phyloP scores from a whole-genome alignment of 2,113 vertebrate species.

The Solea senegalensis region DNA sequence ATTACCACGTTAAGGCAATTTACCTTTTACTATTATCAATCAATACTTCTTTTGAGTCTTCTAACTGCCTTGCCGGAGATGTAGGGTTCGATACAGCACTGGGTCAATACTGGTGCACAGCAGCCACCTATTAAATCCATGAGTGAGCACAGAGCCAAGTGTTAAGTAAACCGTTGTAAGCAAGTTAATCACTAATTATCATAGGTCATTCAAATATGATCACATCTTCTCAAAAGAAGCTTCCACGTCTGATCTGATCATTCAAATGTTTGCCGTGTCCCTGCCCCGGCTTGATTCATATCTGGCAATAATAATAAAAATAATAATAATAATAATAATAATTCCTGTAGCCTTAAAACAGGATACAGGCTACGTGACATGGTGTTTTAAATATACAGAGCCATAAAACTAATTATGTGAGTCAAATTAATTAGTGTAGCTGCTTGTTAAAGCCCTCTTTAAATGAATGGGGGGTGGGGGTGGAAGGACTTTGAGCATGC shows the following conservation, averaged over 20 bases:
- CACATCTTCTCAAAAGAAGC: not conserved
- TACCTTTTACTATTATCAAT: not conserved
- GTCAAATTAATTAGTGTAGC: conserved; percentile 57
- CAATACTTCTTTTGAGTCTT: not conserved
- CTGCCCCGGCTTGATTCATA: no score
- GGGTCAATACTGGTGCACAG: conserved; percentile 5
- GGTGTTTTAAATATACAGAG: conserved; percentile 55
- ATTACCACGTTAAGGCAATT: conserved; percentile 1
- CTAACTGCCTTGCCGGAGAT: conserved; percentile 8
- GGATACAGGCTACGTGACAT: conserved; percentile 4
- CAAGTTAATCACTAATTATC: conserved; percentile 1
- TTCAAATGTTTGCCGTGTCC: no score
- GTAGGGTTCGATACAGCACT: not conserved
- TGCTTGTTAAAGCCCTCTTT: conserved; percentile 41
- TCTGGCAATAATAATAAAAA: no score
- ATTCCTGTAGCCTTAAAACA: conserved; percentile 3
- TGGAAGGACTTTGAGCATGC: not conserved
- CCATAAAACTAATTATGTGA: conserved; percentile 66
- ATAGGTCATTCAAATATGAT: not conserved
- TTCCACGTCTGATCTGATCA: not conserved
- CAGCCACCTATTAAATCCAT: not conserved
- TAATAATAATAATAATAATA: no score
- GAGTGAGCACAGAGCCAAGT: not conserved
- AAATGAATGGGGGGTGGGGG: conserved; percentile 6
- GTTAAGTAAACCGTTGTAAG: conserved; percentile 2